phyloP scores from a whole-genome alignment of 2,888 invertebrate genomes.

The Aromia moschata region DNA sequence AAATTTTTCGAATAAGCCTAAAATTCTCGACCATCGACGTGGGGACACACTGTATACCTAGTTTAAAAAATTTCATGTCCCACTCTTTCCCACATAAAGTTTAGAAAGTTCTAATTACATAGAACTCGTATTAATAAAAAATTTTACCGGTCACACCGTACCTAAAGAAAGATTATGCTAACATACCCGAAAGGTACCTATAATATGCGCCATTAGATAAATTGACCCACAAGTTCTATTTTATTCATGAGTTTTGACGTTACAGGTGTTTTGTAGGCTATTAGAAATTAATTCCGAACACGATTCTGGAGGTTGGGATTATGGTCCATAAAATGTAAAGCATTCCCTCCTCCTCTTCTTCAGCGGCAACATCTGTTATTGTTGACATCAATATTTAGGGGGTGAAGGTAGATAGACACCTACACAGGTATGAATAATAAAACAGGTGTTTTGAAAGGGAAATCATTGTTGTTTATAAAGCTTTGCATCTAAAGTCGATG shows the following conservation, averaged over 20 bases:
- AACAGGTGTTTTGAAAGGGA: no score
- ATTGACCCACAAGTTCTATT: neutral
- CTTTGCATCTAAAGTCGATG: no score
- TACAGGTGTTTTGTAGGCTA: constrained; percentile 8
- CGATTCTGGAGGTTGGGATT: neutral
- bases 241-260: constrained; percentile 1
- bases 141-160: neutral
- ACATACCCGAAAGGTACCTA: neutral
- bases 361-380: neutral
- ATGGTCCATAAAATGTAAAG: constrained; percentile 7
- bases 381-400: neutral
- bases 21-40: no score
- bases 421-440: no score
- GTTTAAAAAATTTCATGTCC: no score
- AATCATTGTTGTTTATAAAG: no score
- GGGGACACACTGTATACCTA: no score
- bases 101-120: no score
- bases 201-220: neutral
- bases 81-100: no score
- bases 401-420: no score
- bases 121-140: constrained; percentile 6
- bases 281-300: constrained; percentile 14
- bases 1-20: no score
- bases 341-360: neutral
- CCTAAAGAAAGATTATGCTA: neutral